phyloP scores from a whole-genome alignment of 2,888 invertebrate genomes.

The Smittia aterrima region DNA sequence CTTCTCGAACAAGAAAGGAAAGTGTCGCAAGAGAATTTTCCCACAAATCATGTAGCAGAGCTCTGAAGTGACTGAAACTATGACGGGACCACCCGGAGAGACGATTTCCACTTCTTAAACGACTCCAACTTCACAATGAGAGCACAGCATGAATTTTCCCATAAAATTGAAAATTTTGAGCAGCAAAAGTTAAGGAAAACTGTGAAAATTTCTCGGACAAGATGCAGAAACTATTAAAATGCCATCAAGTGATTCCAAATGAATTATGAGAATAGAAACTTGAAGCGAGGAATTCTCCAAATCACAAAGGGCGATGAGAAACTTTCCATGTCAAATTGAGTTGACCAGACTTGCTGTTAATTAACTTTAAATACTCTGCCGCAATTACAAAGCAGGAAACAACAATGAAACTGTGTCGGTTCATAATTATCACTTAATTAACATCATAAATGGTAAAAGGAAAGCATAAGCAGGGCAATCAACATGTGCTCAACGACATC shows the following conservation, averaged over 20 bases:
- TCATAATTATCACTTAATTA: constrained; percentile 3
- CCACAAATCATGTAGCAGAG: not conserved
- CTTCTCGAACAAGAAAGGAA: not conserved
- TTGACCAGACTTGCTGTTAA: not conserved
- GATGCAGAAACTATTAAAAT: not conserved
- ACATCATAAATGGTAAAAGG: not conserved
- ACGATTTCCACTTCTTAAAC: not conserved
- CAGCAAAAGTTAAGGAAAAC: not conserved
- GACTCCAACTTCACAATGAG: not conserved
- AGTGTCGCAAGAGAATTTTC: not conserved
- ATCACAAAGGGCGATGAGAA: not conserved
- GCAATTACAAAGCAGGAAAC: not conserved
- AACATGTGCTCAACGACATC: not conserved
- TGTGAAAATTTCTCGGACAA: not conserved
- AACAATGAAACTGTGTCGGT: not conserved
- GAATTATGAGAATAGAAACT: not conserved
- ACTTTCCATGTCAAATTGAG: not conserved
- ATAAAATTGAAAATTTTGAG: not conserved
- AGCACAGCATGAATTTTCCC: not conserved
- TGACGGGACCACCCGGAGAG: not conserved
- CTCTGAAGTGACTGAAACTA: not conserved
- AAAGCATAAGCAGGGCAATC: not conserved
- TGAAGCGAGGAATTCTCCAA: not conserved
- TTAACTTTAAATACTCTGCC: not conserved
- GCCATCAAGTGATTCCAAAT: not conserved